phyloP scores from a whole-genome alignment of 2,113 vertebrate species.

The Apteryx owenii region DNA sequence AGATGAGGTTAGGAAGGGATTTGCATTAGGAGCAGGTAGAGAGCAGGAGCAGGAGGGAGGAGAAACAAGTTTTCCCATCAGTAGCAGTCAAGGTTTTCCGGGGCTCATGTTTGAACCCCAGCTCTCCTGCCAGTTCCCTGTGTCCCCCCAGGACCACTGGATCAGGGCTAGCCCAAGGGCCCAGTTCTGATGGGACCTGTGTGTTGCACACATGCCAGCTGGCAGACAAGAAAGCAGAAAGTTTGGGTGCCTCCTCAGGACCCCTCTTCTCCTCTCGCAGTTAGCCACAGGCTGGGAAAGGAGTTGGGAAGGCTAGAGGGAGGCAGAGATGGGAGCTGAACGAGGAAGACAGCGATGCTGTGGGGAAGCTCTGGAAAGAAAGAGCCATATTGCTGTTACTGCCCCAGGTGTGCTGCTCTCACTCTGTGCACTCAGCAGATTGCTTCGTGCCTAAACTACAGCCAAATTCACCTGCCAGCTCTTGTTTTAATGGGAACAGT shows the following conservation, averaged over 20 bases:
- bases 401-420: too few relatives aligned
- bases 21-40: neutral
- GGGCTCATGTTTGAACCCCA: accelerated
- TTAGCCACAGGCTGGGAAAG: neutral
- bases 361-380: neutral
- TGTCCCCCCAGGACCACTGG: neutral
- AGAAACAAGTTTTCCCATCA: neutral
- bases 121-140: neutral
- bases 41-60: accelerated
- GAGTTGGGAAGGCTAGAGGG: neutral
- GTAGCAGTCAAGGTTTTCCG: neutral
- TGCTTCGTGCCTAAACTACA: neutral
- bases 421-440: neutral
- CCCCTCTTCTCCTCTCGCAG: neutral
- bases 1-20: accelerated
- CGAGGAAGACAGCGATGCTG: neutral
- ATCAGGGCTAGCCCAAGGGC: neutral
- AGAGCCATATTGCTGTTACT: accelerated
- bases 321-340: neutral
- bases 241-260: neutral
- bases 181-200: too few relatives aligned
- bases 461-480: neutral
- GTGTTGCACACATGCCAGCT: neutral
- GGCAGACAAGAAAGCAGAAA: neutral
- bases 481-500: neutral